Conservation (phyloP, 1,140 invertebrate species). For the Rhyacophila brunnea region DNA sequence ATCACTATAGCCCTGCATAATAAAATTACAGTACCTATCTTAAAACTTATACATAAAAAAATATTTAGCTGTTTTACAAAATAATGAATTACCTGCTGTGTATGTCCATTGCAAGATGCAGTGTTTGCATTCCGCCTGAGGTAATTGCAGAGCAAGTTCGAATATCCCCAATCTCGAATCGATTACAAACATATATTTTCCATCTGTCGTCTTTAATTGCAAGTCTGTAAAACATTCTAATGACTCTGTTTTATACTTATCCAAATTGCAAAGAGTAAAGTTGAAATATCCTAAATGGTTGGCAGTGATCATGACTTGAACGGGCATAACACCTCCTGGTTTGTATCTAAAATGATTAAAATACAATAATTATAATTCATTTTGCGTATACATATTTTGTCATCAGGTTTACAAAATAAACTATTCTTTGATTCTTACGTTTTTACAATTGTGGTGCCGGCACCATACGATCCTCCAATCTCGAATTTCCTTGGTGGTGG, state of each 20-base stretch:
- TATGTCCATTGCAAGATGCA: constrained; percentile 67
- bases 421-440: constrained; percentile 27
- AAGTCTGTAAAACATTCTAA: constrained; percentile 55
- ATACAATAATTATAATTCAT: constrained; percentile 8
- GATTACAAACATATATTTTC: constrained; percentile 34
- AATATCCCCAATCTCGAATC: constrained; percentile 12
- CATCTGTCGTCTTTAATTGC: constrained; percentile 44
- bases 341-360: constrained; percentile 36
- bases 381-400: too few relatives aligned
- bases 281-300: constrained; percentile 53
- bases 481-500: constrained; percentile 60
- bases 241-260: constrained; percentile 39
- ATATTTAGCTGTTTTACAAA: too few relatives aligned
- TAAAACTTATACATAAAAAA: too few relatives aligned
- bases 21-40: neutral
- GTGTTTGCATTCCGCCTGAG: constrained; percentile 50
- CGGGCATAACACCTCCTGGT: constrained; percentile 39
- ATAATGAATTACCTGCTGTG: constrained; percentile 40
- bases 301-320: constrained; percentile 45
- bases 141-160: constrained; percentile 39
- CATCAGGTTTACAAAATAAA: too few relatives aligned
- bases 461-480: constrained; percentile 58
- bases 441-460: constrained; percentile 56
- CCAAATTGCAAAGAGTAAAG: constrained; percentile 54
- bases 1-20: neutral